phyloP scores from a whole-genome alignment of 2,888 invertebrate species.

The Gonocerus acuteangulatus region DNA sequence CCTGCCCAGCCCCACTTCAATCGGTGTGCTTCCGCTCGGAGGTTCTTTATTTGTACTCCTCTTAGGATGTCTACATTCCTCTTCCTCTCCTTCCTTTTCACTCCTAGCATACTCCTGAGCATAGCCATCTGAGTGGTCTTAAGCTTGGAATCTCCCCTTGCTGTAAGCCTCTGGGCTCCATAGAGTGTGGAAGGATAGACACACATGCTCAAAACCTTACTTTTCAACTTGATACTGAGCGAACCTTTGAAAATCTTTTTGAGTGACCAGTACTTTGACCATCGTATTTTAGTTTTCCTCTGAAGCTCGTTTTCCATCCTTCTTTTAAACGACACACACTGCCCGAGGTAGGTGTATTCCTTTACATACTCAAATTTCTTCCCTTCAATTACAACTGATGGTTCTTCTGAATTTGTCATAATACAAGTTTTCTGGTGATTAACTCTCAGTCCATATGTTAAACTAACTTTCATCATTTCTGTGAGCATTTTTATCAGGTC shows the following conservation, averaged over 20 bases:
- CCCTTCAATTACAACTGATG: background rate
- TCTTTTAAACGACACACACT: background rate
- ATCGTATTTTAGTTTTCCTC: background rate
- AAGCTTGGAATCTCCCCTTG: background rate
- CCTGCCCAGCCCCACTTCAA: slow-evolving; percentile 1
- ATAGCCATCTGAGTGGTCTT: background rate
- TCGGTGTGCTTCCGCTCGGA: background rate
- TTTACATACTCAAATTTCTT: background rate
- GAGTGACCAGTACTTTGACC: slow-evolving; percentile 4
- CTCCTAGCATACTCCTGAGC: background rate
- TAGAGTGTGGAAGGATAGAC: background rate
- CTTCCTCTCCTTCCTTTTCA: background rate
- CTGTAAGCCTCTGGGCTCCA: background rate
- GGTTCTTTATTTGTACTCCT: background rate
- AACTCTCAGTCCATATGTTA: slow-evolving; percentile 6
- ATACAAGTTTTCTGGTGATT: slow-evolving; percentile 9
- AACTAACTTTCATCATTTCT: too few relatives aligned
- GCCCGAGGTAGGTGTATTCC: background rate
- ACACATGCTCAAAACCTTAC: background rate
- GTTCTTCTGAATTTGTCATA: slow-evolving; percentile 6
- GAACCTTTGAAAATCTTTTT: background rate
- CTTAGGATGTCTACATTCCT: background rate
- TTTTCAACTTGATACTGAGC: background rate
- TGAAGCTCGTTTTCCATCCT: background rate
- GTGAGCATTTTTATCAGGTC: background rate